Conservation (phyloP, 37 sponge, comb jelly and placozoan genomes). For the Oscarella lobularis region DNA sequence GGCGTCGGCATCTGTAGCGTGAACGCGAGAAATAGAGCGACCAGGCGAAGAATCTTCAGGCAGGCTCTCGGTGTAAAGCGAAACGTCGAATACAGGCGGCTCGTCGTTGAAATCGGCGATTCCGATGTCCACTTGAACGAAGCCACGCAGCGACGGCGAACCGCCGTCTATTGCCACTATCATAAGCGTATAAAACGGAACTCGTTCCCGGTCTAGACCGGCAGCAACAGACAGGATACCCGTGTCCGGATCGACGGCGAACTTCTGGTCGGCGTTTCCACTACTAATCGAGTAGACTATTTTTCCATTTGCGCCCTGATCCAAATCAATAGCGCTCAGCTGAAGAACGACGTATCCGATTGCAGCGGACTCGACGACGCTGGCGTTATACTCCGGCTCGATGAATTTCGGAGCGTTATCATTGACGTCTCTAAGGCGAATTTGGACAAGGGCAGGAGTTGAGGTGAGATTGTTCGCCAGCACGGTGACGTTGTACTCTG, state of each 20-base stretch:
- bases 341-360: background rate
- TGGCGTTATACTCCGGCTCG: background rate
- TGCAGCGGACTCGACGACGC: background rate
- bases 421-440: conserved; percentile 16
- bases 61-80: background rate
- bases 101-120: background rate
- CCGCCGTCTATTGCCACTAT: background rate
- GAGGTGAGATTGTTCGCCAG: background rate
- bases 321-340: background rate
- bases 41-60: background rate
- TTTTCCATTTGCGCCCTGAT: background rate
- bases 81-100: background rate
- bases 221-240: background rate
- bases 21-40: background rate
- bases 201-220: background rate
- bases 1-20: background rate
- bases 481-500: background rate
- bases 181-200: background rate
- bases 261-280: background rate
- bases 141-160: background rate
- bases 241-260: background rate
- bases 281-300: background rate
- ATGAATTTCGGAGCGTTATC: conserved; percentile 12
- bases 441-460: background rate
- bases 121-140: background rate